Evolutionary conservation across 2,113 vertebrate species (phyloP).

Genomic region (Aptenodytes patagonicus): DNA sequence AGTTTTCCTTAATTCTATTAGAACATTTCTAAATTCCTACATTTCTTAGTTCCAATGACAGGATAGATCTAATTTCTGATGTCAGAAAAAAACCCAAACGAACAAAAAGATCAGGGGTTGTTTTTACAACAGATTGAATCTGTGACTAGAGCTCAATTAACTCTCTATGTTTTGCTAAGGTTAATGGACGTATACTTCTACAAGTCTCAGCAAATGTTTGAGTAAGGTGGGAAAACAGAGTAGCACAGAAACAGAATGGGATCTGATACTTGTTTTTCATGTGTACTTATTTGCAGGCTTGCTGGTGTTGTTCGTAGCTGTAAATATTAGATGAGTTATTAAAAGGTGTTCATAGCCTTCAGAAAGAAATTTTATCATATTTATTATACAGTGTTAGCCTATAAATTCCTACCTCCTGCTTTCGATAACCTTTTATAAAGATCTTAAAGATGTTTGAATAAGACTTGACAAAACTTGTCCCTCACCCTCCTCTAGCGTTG

Average conservation of each 20-base stretch:
- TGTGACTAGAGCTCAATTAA: background rate
- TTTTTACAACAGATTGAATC: background rate
- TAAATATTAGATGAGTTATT: background rate
- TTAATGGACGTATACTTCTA: background rate
- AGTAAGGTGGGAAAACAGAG: background rate
- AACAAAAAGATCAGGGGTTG: background rate
- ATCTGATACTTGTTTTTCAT: background rate
- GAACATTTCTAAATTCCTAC: background rate
- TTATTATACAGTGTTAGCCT: background rate
- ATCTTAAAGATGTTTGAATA: background rate
- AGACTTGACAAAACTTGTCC: background rate
- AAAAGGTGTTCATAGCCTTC: background rate
- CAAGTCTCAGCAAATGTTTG: background rate
- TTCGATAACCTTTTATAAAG: rapidly evolving
- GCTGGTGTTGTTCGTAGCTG: background rate
- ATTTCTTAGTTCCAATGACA: background rate
- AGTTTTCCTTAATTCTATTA: background rate
- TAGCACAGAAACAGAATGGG: background rate
- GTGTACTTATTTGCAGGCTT: background rate
- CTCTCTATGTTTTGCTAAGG: background rate
- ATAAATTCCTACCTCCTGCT: background rate
- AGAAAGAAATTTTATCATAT: background rate
- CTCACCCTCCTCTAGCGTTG: background rate
- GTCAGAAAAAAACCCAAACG: background rate
- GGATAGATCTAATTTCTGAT: background rate